phyloP scores from a whole-genome alignment of 2,888 invertebrate species.

The Odontocerum albicorne region DNA sequence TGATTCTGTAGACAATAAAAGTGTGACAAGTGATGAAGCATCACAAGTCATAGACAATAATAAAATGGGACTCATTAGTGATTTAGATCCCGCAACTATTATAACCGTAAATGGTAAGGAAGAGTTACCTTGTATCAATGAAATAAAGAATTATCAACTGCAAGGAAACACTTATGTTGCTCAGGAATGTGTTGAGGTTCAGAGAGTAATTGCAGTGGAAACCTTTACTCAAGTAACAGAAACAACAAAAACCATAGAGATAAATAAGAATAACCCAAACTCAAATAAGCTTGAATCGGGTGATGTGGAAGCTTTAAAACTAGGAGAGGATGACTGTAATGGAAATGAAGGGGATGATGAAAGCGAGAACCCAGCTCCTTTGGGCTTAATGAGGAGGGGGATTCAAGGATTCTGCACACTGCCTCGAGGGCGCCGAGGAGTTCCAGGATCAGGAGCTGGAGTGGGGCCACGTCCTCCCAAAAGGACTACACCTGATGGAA shows the following conservation, averaged over 20 bases:
- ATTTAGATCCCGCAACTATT: slow-evolving; percentile 49
- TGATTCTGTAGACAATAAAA: slow-evolving; percentile 33
- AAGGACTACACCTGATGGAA: slow-evolving; percentile 79
- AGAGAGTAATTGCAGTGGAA: slow-evolving; percentile 31
- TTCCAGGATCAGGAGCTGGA: slow-evolving; percentile 35
- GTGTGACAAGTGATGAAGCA: slow-evolving; percentile 36
- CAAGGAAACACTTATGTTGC: slow-evolving; percentile 32
- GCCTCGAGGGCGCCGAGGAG: slow-evolving; percentile 45
- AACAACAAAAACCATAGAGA: slow-evolving; percentile 29
- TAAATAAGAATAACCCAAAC: slow-evolving; percentile 31
- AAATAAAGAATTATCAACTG: slow-evolving; percentile 43
- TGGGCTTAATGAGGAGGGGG: slow-evolving; percentile 37
- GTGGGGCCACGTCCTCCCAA: slow-evolving; percentile 63
- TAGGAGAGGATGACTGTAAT: slow-evolving; percentile 37
- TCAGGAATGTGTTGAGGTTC: slow-evolving; percentile 33
- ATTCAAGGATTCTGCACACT: slow-evolving; percentile 58
- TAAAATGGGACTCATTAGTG: slow-evolving; percentile 54
- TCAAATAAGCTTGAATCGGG: slow-evolving; percentile 12
- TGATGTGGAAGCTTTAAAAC: slow-evolving; percentile 1
- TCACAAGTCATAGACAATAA: slow-evolving; percentile 39
- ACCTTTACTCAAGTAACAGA: slow-evolving; percentile 28
- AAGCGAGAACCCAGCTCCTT: slow-evolving; percentile 38
- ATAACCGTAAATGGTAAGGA: slow-evolving; percentile 69
- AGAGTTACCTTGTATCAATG: slow-evolving; percentile 63
- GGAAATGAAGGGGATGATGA: slow-evolving; percentile 38